Evolutionary conservation across 1,140 invertebrate genomes (phyloP), one percentile per base, ranked within the genome.

Genomic region (Globodera rostochiensis): DNA sequence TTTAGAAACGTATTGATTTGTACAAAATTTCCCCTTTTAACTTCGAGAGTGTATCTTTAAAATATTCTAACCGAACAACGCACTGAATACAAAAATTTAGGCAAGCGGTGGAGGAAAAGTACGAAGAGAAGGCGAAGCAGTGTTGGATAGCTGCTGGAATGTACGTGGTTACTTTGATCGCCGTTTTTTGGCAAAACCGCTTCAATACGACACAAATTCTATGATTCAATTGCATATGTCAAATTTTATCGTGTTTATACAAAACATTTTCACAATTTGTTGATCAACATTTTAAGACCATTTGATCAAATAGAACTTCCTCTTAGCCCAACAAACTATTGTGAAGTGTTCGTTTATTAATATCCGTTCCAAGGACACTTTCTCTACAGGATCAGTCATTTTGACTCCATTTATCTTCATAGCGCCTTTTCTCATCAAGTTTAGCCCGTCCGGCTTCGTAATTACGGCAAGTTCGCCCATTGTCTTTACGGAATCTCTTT

Each of bases 81-180:
- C 36, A 36, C 1, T 36, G 36, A 36, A 1, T 36, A 36, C 36
- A 36, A 36, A 2, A 36, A 36, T 70, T 66, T 60, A 84, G 36
- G 13, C 49, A 45, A 5, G 11, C 77, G 53, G 36, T 87, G 64
- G 80, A 81, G 45, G 70, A 74, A 13, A 84, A 85, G 67, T 89
- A 88, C 74, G 73, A 79, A 21, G 88, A 90, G 70, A 89, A 89
- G 77, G 88, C 88, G 13, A 80, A 74, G 19, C 88, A 89, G 80
- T 89, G 88, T 64, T 89, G 88, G 88, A 89, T 89, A 67, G 88
- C 88, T n/a, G 88, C 88, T 21, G 88, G 88, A 36, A 86, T 89
- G 79, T 89, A 89, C 71, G 36, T 88, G 8, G 85, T 89, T 13
- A 89, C 88, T 21, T 77, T 89, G 53, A 86, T 89, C 53, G 77